A percentile compares a stretch with the other conserved stretches of the same genome.
Evolutionary conservation across 2,888 invertebrate genomes (phyloP).

Genomic region (Orthonychiurus folsomi): DNA sequence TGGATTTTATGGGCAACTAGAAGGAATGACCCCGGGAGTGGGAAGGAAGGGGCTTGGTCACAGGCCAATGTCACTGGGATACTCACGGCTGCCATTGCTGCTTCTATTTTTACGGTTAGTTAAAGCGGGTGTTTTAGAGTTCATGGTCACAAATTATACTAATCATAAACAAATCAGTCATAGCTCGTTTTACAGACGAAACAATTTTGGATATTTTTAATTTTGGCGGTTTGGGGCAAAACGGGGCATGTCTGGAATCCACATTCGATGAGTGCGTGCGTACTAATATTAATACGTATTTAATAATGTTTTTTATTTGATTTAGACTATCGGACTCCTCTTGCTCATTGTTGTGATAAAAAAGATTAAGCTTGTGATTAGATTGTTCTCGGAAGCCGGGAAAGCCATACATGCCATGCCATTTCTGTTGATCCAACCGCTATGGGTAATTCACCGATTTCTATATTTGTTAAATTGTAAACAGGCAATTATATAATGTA

Average conservation of each 20-base stretch:
- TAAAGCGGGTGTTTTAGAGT: not conserved
- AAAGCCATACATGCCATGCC: conserved; percentile 58
- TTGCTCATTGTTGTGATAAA: conserved; percentile 55
- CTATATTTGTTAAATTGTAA: too few species aligned
- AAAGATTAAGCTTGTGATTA: conserved; percentile 54
- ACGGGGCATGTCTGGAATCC: not conserved
- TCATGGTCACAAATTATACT: not conserved
- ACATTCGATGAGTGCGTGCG: not conserved
- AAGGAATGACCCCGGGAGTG: not conserved
- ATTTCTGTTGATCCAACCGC: conserved; percentile 52
- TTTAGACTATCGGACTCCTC: conserved; percentile 50
- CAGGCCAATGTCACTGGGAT: conserved; percentile 3
- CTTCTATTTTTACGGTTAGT: conserved; percentile 50
- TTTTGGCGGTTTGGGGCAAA: not conserved
- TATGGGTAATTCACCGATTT: conserved; percentile 55
- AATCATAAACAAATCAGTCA: not conserved
- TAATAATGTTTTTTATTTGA: conserved; percentile 41
- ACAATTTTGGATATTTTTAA: not conserved
- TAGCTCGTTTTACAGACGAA: not conserved
- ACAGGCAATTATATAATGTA: not conserved
- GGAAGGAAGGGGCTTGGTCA: not conserved
- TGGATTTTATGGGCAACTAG: conserved; percentile 46
- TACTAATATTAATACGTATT: not conserved
- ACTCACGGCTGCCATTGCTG: conserved; percentile 10
- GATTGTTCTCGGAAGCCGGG: conserved; percentile 58